These are phyloP conservation scores for Achatina immaculata DNA, from an alignment of 1,140 invertebrate genomes.

Conservation along the genomic window DNA sequence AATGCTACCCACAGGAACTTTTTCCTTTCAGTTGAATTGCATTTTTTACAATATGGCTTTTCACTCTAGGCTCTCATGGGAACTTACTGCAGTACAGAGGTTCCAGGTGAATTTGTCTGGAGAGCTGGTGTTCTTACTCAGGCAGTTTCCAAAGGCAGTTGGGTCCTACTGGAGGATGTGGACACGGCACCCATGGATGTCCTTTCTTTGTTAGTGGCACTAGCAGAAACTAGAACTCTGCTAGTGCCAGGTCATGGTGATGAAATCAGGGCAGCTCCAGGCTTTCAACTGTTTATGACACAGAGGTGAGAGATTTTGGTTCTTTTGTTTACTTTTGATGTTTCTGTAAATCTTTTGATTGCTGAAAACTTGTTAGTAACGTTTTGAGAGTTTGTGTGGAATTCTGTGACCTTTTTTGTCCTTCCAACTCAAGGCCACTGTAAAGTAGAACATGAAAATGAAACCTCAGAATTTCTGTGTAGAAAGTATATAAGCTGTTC, in stretches of 20 bases:
- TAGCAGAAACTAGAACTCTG: constrained; percentile 87
- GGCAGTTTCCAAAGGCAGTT: constrained; percentile 88
- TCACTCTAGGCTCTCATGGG: constrained; percentile 88
- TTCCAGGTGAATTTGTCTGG: constrained; percentile 98
- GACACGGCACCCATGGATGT: constrained; percentile 94
- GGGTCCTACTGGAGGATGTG: constrained; percentile 96
- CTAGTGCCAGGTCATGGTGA: constrained; percentile 90
- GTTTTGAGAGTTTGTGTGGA: too few species aligned
- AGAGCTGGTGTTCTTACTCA: constrained; percentile 82
- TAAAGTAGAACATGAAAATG: too few species aligned
- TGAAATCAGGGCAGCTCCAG: constrained; percentile 81
- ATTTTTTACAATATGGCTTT: too few species aligned
- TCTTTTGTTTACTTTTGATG: too few species aligned
- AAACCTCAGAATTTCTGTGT: too few species aligned
- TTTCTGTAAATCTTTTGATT: too few species aligned
- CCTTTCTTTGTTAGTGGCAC: constrained; percentile 84
- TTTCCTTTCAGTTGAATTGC: too few species aligned
- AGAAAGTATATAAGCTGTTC: too few species aligned
- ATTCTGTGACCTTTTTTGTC: too few species aligned
- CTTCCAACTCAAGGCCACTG: too few species aligned
- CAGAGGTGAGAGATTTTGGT: constrained; percentile 81
- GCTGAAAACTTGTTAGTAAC: too few species aligned
- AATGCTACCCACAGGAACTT: too few species aligned
- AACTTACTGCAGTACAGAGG: constrained; percentile 94
- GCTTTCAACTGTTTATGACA: constrained; percentile 93